Evolutionary conservation across 2,113 vertebrate species (phyloP).

Genomic region (Saguinus midas): DNA sequence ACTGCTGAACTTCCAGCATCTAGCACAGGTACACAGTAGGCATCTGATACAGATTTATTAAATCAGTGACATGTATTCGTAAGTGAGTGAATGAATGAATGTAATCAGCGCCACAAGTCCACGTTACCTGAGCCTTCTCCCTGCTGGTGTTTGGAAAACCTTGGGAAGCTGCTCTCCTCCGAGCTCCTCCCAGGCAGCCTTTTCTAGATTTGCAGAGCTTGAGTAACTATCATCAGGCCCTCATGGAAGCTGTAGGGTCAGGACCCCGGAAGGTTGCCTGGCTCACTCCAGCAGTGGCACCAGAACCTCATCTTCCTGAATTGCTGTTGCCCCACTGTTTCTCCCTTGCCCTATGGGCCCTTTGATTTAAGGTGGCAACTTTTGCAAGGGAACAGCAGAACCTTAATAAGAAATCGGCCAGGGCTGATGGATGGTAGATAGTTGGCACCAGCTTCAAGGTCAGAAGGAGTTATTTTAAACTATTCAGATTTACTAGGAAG

Average conservation of each 20-base stretch:
- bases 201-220: background rate
- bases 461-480: slow-evolving; percentile 68
- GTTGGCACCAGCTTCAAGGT: slow-evolving; percentile 68
- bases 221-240: too few species aligned
- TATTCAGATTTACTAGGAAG: slow-evolving; percentile 72
- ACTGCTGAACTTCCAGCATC: background rate
- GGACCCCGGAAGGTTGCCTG: rapidly evolving
- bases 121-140: background rate
- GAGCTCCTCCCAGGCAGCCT: background rate
- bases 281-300: rapidly evolving
- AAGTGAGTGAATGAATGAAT: background rate
- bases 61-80: background rate
- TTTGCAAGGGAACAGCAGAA: slow-evolving; percentile 60
- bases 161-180: background rate
- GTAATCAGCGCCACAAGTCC: rapidly evolving
- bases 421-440: slow-evolving; percentile 67
- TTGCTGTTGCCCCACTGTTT: background rate
- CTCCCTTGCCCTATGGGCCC: slow-evolving; percentile 25
- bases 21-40: background rate
- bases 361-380: slow-evolving; percentile 72
- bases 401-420: slow-evolving; percentile 69
- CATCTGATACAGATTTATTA: background rate
- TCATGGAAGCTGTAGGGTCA: background rate
- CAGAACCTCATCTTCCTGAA: background rate
- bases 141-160: background rate